phyloP scores from a whole-genome alignment of 2,797 vertebrate genomes.

The Melopsittacus undulatus region DNA sequence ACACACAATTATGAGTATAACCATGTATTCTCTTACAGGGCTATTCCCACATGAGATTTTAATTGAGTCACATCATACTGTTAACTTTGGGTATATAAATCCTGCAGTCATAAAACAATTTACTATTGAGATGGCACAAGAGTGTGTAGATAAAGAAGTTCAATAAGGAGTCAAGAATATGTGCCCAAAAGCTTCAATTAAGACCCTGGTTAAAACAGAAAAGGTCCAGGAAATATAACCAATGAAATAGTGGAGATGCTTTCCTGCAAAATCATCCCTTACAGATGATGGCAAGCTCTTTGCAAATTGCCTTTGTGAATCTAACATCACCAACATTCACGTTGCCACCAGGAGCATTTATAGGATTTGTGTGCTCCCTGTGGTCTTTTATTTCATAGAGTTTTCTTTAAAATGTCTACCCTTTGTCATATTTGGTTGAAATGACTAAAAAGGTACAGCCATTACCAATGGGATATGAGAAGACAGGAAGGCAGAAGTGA shows the following conservation, averaged over 20 bases:
- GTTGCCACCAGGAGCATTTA: neutral
- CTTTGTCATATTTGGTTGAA: neutral
- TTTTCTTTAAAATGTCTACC: neutral
- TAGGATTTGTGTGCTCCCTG: neutral
- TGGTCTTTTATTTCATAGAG: neutral
- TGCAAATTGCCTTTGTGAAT: neutral
- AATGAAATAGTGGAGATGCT: neutral
- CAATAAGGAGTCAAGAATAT: neutral
- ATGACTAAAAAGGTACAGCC: neutral
- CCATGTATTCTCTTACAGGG: neutral
- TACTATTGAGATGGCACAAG: neutral
- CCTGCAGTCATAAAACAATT: neutral
- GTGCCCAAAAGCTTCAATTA: neutral
- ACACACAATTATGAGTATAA: neutral
- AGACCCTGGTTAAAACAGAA: neutral
- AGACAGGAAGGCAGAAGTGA: neutral
- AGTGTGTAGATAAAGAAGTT: neutral
- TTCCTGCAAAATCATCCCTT: neutral
- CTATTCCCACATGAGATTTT: neutral
- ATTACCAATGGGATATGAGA: neutral
- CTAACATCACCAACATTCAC: fast-evolving
- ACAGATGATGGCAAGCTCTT: neutral
- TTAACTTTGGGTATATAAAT: neutral
- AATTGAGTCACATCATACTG: neutral
- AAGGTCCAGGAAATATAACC: neutral